Base-by-base conservation (phyloP, 1,140 invertebrate species). In the Protaetia brevitarsis region DNA sequence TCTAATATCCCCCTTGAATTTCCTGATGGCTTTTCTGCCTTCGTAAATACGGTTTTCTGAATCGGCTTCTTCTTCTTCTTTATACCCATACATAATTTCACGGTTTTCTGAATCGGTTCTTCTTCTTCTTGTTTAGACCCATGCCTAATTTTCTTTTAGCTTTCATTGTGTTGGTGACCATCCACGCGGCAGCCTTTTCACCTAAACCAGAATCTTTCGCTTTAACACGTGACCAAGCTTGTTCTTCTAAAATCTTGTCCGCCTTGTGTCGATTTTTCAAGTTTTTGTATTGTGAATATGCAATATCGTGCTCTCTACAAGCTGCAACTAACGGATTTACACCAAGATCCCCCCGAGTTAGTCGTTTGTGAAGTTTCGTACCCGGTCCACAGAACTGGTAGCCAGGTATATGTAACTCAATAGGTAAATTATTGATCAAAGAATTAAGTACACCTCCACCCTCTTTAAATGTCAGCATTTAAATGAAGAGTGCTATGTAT, bases 361-460 rank as follows among this genome's bases (percentile, higher is more conserved):
- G 57, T 19, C 69, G 28, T 45, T 71, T 69, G 31, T 45, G 10
- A 51, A 73, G 59, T 59, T 69, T 64, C 21, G 65, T 70, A n/a
- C 71, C 71, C n/a, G 72, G 68, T 19, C 72, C 71, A 61, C 72
- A 74, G 65, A 73, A 82, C 30, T 78, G 69, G 77, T 80, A 83
- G 10, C 76, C 76, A 3, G 79, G 79, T 26, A 82, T 56, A 73
- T 83, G 77, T 36, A 80, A 30, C 74, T 83, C 80, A 28, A 79
- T 51, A 3, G 79, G 79, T 27, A 82, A 62, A 28, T 73, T 73
- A 71, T 82, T 74, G 19, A 81, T 80, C 3, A 67, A 21, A 13
- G 77, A 19, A 27, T 64, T 64, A 1, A 64, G 1, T 2, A 64
- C 7, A 36, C 60, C 60, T 59, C 21, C 21, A 28, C 57, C 27